Conservation (phyloP, 35 echinoderm and acorn worm genomes). For the Anneissia japonica region DNA sequence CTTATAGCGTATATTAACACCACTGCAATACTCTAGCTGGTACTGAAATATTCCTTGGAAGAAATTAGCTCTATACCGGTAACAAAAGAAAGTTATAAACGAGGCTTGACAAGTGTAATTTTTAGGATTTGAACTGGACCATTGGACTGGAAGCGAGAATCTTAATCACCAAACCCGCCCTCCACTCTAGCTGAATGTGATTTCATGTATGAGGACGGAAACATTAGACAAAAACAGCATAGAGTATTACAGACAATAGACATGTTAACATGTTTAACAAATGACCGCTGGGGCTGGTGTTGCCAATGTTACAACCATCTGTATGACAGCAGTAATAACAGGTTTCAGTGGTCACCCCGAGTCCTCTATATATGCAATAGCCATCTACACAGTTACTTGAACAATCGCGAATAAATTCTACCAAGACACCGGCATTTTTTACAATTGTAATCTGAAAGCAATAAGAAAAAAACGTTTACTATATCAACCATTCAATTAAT, state of each 20-base stretch:
- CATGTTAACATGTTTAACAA: not conserved
- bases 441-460: not conserved
- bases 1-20: too few species aligned
- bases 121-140: too few species aligned
- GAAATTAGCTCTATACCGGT: too few species aligned
- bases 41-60: too few species aligned
- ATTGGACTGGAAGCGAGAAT: too few species aligned
- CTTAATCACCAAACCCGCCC: too few species aligned
- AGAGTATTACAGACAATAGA: not conserved
- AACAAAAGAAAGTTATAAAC: too few species aligned
- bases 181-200: too few species aligned
- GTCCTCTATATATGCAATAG: not conserved
- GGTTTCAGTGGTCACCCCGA: not conserved
- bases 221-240: not conserved
- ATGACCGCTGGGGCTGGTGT: not conserved
- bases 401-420: not conserved
- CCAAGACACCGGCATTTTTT: not conserved
- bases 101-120: too few species aligned
- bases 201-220: too few species aligned
- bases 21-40: too few species aligned
- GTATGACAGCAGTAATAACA: not conserved
- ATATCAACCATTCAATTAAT: too few species aligned
- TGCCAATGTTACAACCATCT: not conserved
- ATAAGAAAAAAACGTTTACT: not conserved
- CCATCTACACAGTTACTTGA: not conserved